Percentiles rank a stretch among this genome's conserved stretches.
Evolutionary conservation across 2,888 invertebrate genomes (phyloP).

Genomic region (Plagiodera versicolora): DNA sequence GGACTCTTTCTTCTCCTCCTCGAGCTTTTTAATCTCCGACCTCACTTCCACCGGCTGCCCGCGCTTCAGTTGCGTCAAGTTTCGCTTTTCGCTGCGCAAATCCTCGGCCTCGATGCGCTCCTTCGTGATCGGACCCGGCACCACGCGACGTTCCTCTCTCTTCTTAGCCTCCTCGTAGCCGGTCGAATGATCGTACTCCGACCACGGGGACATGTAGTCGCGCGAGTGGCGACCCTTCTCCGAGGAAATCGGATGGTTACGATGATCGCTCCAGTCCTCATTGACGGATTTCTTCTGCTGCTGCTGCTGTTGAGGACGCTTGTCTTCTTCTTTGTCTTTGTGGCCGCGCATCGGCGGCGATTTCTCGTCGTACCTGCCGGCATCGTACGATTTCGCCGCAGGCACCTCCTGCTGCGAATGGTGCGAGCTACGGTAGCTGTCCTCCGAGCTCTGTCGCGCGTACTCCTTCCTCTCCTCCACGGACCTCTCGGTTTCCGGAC

Average conservation of each 20-base stretch:
- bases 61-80: conserved; percentile 59
- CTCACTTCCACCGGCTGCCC: conserved; percentile 49
- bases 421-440: conserved; percentile 44
- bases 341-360: not conserved
- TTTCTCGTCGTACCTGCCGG: too few relatives aligned
- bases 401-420: conserved; percentile 28
- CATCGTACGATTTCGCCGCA: conserved; percentile 21
- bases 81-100: conserved; percentile 56
- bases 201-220: conserved; percentile 54
- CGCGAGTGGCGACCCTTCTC: conserved; percentile 31
- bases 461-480: conserved; percentile 48
- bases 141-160: conserved; percentile 51
- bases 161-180: conserved; percentile 50
- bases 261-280: conserved; percentile 3
- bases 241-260: too few relatives aligned
- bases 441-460: conserved; percentile 47
- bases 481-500: conserved; percentile 41
- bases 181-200: conserved; percentile 50
- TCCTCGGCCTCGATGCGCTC: conserved; percentile 65
- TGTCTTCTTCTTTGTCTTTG: conserved; percentile 17
- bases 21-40: conserved; percentile 30
- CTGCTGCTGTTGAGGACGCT: conserved; percentile 11
- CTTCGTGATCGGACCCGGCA: conserved; percentile 64
- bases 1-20: conserved; percentile 20
- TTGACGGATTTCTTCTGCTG: conserved; percentile 32